Percentiles rank a stretch among this genome's conserved stretches.
phyloP scores from a whole-genome alignment of 23 tunicate genomes.

The Botrylloides violaceus region DNA sequence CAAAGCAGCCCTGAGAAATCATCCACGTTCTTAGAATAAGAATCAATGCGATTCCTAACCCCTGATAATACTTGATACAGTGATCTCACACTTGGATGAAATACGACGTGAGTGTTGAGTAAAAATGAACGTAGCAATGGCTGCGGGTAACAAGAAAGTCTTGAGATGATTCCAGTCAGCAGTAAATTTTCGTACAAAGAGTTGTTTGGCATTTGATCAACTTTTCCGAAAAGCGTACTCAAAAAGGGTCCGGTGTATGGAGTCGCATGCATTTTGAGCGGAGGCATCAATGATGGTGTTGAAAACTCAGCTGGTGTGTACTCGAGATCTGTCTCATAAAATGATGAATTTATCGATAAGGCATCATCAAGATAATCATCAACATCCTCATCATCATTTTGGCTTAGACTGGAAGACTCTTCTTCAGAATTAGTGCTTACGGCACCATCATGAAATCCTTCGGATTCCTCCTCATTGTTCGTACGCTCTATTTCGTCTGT shows the following conservation, averaged over 20 bases:
- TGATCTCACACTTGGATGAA: slow-evolving; percentile 82
- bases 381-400: slow-evolving; percentile 25
- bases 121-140: slow-evolving; percentile 82
- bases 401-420: not conserved
- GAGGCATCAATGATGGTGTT: slow-evolving; percentile 28
- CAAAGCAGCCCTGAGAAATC: slow-evolving; percentile 50
- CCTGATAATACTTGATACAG: slow-evolving; percentile 82
- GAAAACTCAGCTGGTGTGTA: slow-evolving; percentile 64
- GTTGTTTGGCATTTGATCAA: slow-evolving; percentile 91
- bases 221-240: slow-evolving; percentile 78
- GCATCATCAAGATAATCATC: slow-evolving; percentile 39
- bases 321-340: slow-evolving; percentile 61
- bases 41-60: slow-evolving; percentile 67
- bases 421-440: slow-evolving; percentile 15
- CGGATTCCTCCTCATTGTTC: not conserved
- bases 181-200: slow-evolving; percentile 84
- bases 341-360: slow-evolving; percentile 53
- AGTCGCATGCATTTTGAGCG: slow-evolving; percentile 62
- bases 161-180: slow-evolving; percentile 79
- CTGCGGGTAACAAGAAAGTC: slow-evolving; percentile 76
- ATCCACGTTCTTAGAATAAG: slow-evolving; percentile 31
- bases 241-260: slow-evolving; percentile 93
- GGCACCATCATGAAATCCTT: not conserved
- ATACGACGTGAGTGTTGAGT: slow-evolving; percentile 86
- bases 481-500: not conserved